phyloP scores from a whole-genome alignment of 2,113 vertebrate genomes.

The Chlorodrepanis virens region DNA sequence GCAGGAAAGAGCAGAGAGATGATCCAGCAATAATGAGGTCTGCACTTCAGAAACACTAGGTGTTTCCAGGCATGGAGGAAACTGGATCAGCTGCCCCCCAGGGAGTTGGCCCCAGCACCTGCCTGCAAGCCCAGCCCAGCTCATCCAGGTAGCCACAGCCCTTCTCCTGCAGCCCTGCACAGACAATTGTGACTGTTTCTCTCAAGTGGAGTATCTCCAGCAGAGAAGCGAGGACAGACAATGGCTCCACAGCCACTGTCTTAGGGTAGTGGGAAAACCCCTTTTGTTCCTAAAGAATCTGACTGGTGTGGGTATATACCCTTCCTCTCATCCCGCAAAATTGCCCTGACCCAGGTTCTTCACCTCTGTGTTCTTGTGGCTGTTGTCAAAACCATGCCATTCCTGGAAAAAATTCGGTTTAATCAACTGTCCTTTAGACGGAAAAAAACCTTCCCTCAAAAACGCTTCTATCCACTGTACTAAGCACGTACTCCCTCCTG shows the following conservation, averaged over 20 bases:
- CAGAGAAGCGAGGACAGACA: neutral
- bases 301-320: fast-evolving
- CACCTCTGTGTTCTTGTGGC: neutral
- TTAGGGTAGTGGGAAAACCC: fast-evolving
- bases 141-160: fast-evolving
- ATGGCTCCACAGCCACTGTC: fast-evolving
- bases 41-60: neutral
- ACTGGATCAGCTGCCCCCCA: fast-evolving
- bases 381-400: neutral
- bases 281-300: neutral
- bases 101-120: fast-evolving
- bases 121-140: fast-evolving
- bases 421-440: neutral
- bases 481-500: fast-evolving
- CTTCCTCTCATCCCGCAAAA: neutral
- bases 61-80: fast-evolving
- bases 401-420: neutral
- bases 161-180: no score
- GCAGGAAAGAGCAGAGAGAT: neutral
- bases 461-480: neutral
- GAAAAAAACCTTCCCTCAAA: neutral
- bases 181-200: neutral
- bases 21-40: fast-evolving
- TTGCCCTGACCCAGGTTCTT: fast-evolving
- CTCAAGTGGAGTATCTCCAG: neutral